Percentiles rank a stretch among this genome's conserved stretches.
Evolutionary conservation across 2,888 invertebrate genomes (phyloP).

Genomic region (Cheilosia scutellata): DNA sequence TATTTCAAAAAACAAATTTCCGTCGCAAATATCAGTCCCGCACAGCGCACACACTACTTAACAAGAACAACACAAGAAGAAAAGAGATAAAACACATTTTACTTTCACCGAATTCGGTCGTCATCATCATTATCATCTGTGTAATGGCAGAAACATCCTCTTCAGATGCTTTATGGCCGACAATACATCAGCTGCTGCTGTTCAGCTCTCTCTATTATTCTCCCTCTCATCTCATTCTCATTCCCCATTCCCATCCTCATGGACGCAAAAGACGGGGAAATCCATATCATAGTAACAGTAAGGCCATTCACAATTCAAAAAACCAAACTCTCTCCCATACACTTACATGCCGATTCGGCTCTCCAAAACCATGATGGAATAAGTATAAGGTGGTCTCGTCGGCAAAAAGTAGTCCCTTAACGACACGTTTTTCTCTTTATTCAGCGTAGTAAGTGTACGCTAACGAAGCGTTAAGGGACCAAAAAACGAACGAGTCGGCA

Average conservation of each 20-base stretch:
- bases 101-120: conserved; percentile 73
- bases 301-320: conserved; percentile 4
- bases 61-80: conserved; percentile 50
- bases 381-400: no score
- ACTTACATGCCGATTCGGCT: conserved; percentile 20
- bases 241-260: background rate
- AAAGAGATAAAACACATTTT: conserved; percentile 73
- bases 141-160: conserved; percentile 75
- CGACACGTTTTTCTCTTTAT: no score
- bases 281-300: background rate
- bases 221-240: background rate
- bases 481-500: no score
- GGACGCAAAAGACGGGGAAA: conserved; percentile 45
- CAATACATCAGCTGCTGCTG: conserved; percentile 73
- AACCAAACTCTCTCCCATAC: conserved; percentile 24
- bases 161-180: conserved; percentile 74
- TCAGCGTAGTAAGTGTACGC: no score
- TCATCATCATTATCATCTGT: conserved; percentile 72
- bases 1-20: background rate
- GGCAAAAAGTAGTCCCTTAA: no score
- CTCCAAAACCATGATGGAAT: conserved; percentile 46
- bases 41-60: conserved; percentile 5
- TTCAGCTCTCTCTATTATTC: conserved; percentile 35
- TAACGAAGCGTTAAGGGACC: no score
- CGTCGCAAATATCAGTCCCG: conserved; percentile 37